A percentile compares a stretch with the other conserved stretches of the same genome.
These are phyloP conservation scores for Nipponia nippon DNA, from an alignment of 2,113 vertebrate species.

Conservation along the genomic window DNA sequence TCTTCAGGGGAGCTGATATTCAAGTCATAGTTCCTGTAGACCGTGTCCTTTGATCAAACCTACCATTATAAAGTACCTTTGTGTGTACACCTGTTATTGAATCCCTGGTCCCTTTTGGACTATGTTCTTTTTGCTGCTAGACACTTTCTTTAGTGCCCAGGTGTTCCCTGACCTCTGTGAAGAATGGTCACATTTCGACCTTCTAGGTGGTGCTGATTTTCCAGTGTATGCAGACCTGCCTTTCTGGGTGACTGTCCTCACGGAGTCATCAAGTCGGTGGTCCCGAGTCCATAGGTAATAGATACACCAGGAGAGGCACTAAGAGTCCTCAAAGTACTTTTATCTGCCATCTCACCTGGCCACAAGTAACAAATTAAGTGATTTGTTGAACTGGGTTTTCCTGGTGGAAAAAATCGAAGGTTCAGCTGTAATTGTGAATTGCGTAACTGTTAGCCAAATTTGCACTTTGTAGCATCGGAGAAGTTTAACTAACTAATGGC, in stretches of 20 bases:
- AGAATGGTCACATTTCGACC: neutral
- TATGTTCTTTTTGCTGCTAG: neutral
- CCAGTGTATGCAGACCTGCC: neutral
- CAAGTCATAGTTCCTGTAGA: neutral
- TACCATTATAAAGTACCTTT: neutral
- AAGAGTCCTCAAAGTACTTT: neutral
- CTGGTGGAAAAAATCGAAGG: neutral
- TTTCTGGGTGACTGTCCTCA: neutral
- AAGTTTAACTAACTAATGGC: neutral
- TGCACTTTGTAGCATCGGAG: neutral
- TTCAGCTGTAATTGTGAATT: neutral
- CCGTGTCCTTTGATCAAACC: neutral
- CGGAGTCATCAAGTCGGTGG: accelerated
- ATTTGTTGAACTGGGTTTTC: neutral
- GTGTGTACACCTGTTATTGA: neutral
- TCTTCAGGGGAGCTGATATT: neutral
- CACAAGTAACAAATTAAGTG: neutral
- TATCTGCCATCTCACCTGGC: neutral
- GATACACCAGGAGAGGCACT: neutral
- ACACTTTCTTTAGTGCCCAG: neutral
- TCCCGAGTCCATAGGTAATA: neutral
- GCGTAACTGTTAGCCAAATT: neutral
- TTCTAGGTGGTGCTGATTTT: neutral
- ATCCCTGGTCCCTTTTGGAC: neutral
- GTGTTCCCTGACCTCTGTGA: neutral